Base-by-base conservation (phyloP, 2,888 invertebrate genomes). In the Criorhina ranunculi region DNA sequence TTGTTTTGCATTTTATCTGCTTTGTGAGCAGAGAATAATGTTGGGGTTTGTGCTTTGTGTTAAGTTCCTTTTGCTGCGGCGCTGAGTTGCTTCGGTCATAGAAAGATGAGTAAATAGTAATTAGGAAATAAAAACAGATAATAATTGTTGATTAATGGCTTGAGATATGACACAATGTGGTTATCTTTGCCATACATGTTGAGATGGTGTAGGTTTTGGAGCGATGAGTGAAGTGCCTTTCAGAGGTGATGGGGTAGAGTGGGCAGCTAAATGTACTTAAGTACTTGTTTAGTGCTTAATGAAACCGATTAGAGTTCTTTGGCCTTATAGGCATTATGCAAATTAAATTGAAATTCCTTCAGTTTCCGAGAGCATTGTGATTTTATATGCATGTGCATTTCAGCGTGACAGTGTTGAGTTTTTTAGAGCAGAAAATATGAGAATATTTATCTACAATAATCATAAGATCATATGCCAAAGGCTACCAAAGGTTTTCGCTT, bases 1-100 rank as follows among this genome's bases (percentile, higher is more conserved):
- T 85, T 85, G 79, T 76, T 85, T 85, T 80, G 70, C 80, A 85
- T 85, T 85, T 80, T 80, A 80, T 79, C 80, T 72, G 69, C 31
- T 66, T 72, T 79, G 62, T 66, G 79, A 12, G 49, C 29, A 2
- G 44, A 24, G 69, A 60, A 57, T 67, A 62, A 62, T 59, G 67
- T 57, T 17, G 57, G 40, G 46, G 73, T 15, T 69, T 46, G 69
- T 15, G 53, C 44, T 53, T 44, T 49, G 64, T 60, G 67, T 46
- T 46, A 17, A 60, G 24, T 46, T 59, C 24, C 55, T 53, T 53
- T 24, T 24, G 49, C 31, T 42, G 70, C 49, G 37, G 40, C 37
- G 57, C n/a, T 35, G 64, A 78, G 46, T 69, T 76, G 59, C 37
- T 79, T 69, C 49, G 79, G 69, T 85, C 83, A 70, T 75, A 85